phyloP scores from a whole-genome alignment of 1,140 invertebrate species.

The Trichonephila clavata region DNA sequence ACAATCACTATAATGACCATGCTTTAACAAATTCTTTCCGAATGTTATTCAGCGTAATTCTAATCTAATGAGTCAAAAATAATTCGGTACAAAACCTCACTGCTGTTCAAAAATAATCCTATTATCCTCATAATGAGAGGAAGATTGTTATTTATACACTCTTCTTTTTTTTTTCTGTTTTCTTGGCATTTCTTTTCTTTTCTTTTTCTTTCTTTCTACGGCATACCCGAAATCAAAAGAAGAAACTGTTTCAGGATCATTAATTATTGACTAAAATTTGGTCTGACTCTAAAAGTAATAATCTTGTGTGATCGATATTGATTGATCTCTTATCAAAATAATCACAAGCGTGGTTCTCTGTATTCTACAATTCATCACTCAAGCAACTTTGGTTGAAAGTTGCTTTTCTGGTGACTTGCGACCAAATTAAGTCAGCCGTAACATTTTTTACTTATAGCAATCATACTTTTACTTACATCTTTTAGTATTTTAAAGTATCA shows the following conservation, averaged over 20 bases:
- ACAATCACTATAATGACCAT: not conserved
- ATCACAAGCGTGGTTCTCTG: constrained; percentile 9
- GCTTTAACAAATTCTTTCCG: not conserved
- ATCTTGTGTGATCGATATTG: constrained; percentile 34
- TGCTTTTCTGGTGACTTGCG: not conserved
- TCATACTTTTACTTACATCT: not conserved
- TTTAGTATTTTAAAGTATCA: not conserved
- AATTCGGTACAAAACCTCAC: not conserved
- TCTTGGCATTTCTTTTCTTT: not conserved
- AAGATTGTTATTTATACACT: not conserved
- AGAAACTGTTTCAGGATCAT: constrained; percentile 12
- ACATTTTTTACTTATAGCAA: not conserved
- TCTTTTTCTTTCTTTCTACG: not conserved
- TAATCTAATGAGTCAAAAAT: not conserved
- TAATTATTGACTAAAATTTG: constrained; percentile 37
- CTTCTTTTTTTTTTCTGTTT: not conserved
- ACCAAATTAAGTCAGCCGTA: not conserved
- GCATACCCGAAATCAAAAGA: not conserved
- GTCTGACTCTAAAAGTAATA: constrained; percentile 26
- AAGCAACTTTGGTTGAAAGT: not conserved
- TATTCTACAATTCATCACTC: not conserved
- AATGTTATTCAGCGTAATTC: not conserved
- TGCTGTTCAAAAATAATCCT: not conserved
- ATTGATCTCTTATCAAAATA: constrained; percentile 32
- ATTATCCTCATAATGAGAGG: not conserved